Base-by-base conservation (phyloP, 2,797 vertebrate genomes). In the Manis pentadactyla region DNA sequence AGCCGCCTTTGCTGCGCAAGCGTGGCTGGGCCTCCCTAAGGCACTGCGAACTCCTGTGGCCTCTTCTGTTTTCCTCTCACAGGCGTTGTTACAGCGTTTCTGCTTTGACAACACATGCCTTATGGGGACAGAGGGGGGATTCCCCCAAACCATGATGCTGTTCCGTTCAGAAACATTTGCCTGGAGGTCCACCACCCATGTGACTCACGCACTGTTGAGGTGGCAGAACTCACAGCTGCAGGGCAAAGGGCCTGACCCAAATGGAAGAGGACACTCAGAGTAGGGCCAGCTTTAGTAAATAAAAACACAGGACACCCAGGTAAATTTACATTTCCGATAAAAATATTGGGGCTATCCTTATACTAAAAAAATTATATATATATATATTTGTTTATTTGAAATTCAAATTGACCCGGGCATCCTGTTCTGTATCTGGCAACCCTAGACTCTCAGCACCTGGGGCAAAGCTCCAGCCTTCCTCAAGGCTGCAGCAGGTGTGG, bases 51-150 rank as follows among this genome's bases (percentile, higher is more conserved):
- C 61, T 61, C 59, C 34, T 2, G 37, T 25, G 8, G 14, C 57
- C 77, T 90, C 92, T 66, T 91, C 69, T 87, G 1, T 55, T 79
- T 94, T 93, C 82, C 87, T 71, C 64, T 51, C 37, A 7, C 1
- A 2, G 39, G 27, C 53, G 19, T 49, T 82, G 27, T 92, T 93
- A 90, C 49, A 23, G 64, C 69, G 59, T 61, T 86, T 97, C 78
- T 95, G 79, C 59, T 86, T 61, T 92, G 91, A 90, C 79, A 59
- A 68, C 71, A 51, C 71, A 4, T 18, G n/a, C 18, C 4, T 93
- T 79, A 66, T 81, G 92, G 95, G 59, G 94, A 96, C 86, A 12
- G 31, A n/a, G 39, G 57, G 94, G 97, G 97, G 93, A 93, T 73
- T 97, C 78, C 97, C 96, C 97, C 57, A 31, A 81, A 66, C 85